Conservation (phyloP, 2,888 invertebrate genomes). For the Lepetodrilus schrolli region DNA sequence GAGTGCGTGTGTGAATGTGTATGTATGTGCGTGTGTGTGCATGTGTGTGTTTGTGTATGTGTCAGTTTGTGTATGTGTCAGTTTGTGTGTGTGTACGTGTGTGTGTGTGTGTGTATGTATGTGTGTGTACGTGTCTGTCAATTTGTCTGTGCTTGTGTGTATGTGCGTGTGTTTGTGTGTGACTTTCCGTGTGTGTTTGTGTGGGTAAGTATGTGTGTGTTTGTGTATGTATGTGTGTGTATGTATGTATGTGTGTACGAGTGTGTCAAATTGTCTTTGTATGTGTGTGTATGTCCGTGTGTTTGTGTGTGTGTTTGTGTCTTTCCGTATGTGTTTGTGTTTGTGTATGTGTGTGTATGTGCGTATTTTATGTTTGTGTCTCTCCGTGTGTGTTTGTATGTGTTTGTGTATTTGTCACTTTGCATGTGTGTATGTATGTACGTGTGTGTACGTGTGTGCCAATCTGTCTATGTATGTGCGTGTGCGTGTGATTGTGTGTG, state of each 20-base stretch:
- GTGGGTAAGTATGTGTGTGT: background rate
- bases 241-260: constrained; percentile 9
- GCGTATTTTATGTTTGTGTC: background rate
- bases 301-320: constrained; percentile 25
- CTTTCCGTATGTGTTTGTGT: constrained; percentile 1
- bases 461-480: background rate
- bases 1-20: background rate
- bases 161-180: background rate
- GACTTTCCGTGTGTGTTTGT: constrained; percentile 14
- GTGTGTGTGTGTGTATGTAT: background rate
- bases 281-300: background rate
- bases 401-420: background rate
- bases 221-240: background rate
- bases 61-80: background rate
- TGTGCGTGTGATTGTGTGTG: background rate
- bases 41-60: background rate
- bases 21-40: background rate
- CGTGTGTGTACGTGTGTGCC: background rate
- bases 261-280: constrained; percentile 17
- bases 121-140: background rate
- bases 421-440: background rate
- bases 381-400: background rate
- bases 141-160: background rate
- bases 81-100: background rate
- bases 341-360: background rate